Conservation (phyloP, 2,113 vertebrate genomes). For the Otocyon megalotis region DNA sequence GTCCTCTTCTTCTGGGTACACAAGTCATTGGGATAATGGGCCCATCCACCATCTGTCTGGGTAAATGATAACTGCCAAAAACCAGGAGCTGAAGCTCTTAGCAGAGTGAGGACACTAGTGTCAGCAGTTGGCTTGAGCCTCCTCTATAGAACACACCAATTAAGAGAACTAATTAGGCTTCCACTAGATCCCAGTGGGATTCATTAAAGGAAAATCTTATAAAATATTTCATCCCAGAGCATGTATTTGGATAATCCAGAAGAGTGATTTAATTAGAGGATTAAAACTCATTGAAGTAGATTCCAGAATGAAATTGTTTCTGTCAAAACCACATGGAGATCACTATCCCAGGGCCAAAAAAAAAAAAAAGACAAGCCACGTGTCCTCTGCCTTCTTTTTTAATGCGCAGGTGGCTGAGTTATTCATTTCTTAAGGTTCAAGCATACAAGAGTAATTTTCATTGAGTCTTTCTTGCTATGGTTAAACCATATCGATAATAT, state of each 20-base stretch:
- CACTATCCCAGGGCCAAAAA: neutral
- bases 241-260: constrained; percentile 68
- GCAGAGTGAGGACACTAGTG: constrained; percentile 40
- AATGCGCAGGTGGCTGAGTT: neutral
- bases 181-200: constrained; percentile 69
- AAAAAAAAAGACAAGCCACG: neutral
- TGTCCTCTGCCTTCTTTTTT: neutral
- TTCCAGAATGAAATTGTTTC: constrained; percentile 61
- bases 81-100: constrained; percentile 19
- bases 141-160: constrained; percentile 64
- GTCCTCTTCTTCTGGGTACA: constrained; percentile 45
- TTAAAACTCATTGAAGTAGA: constrained; percentile 65
- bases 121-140: constrained; percentile 61
- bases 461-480: neutral
- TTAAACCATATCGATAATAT: neutral
- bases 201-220: constrained; percentile 76
- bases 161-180: constrained; percentile 80
- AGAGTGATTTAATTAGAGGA: constrained; percentile 70
- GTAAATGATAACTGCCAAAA: constrained; percentile 72
- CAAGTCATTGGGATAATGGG: constrained; percentile 47
- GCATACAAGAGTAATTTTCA: neutral
- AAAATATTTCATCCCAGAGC: constrained; percentile 66
- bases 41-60: constrained; percentile 77
- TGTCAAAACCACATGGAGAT: constrained; percentile 51
- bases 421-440: constrained; percentile 10